A percentile compares a stretch with the other conserved stretches of the same genome.
Conservation (phyloP, 2,797 vertebrate genomes). For the Pipistrellus nathusii region DNA sequence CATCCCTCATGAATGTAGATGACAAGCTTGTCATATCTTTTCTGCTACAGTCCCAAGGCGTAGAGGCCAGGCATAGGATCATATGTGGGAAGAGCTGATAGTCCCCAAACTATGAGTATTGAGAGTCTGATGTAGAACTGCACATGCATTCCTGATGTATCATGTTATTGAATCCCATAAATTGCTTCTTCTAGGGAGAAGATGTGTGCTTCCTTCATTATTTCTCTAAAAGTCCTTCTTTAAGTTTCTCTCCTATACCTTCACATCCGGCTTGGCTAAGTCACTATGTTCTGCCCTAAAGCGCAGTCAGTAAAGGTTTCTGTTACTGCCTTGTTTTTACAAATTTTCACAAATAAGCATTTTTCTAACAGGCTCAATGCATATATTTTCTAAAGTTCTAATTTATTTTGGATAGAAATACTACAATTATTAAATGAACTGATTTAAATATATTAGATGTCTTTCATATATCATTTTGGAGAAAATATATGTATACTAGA, state of each 20-base stretch:
- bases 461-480: not conserved
- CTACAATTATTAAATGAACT: not conserved
- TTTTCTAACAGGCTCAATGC: not conserved
- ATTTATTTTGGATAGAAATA: not conserved
- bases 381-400: not conserved
- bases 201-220: not conserved
- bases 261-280: not conserved
- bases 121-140: not conserved
- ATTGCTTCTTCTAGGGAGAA: not conserved
- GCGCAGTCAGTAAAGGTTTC: accelerated
- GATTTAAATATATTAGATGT: not conserved
- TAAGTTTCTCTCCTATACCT: not conserved
- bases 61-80: not conserved
- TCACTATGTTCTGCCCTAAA: not conserved
- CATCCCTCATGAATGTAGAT: not conserved
- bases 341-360: not conserved
- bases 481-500: not conserved
- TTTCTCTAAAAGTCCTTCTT: not conserved
- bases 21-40: not conserved
- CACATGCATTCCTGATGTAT: not conserved
- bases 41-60: not conserved
- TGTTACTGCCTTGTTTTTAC: not conserved
- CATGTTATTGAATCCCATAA: not conserved
- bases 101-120: not conserved
- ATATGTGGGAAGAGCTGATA: not conserved